phyloP scores from a whole-genome alignment of 2,113 vertebrate species.

The Pogonocichla stellata region DNA sequence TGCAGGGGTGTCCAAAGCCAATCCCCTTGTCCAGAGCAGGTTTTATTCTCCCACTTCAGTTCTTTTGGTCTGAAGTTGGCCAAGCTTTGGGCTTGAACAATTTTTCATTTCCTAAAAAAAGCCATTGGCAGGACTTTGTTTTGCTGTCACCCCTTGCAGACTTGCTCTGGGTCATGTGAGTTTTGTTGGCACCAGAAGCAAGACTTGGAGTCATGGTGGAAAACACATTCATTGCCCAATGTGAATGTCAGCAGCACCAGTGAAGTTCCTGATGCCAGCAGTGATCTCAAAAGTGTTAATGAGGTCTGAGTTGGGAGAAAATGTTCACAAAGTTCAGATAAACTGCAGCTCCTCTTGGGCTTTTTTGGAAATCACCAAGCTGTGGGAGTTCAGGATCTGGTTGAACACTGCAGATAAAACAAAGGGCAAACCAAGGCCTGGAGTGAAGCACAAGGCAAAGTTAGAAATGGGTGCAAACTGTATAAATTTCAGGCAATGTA shows the following conservation, averaged over 20 bases:
- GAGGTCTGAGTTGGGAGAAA: not conserved
- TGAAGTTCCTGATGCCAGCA: not conserved
- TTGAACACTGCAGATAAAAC: not conserved
- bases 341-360: not conserved
- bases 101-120: slow-evolving; percentile 17
- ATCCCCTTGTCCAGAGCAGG: not conserved
- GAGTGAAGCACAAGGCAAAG: not conserved
- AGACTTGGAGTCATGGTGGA: slow-evolving; percentile 1
- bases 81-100: not conserved
- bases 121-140: not conserved
- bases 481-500: not conserved
- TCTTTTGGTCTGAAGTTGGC: not conserved
- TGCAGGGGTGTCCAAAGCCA: not conserved
- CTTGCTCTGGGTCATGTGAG: not conserved
- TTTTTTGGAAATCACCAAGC: not conserved
- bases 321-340: not conserved
- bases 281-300: not conserved
- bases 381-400: not conserved
- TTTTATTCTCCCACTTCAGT: not conserved
- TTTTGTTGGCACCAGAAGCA: not conserved
- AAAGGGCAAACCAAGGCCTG: not conserved
- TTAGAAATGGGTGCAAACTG: not conserved
- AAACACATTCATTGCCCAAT: slow-evolving; percentile 29
- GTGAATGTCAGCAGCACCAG: not conserved
- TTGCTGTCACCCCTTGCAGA: not conserved